A percentile compares a stretch with the other conserved stretches of the same genome.
Conservation (phyloP, 2,888 invertebrate genomes). For the Saturnia japonica region DNA sequence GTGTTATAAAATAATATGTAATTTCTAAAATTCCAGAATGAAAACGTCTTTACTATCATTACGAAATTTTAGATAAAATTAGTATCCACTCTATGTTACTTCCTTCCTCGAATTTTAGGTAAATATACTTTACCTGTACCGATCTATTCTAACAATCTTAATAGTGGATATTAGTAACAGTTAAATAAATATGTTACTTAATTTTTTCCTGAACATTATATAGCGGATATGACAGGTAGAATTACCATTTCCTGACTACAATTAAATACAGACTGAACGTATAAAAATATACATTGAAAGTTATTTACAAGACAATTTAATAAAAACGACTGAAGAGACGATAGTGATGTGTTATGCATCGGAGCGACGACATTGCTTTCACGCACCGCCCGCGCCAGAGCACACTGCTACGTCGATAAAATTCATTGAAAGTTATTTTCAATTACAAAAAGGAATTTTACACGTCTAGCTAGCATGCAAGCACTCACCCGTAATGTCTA, state of each 20-base stretch:
- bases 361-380: conserved; percentile 40
- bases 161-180: neutral
- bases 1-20: no score
- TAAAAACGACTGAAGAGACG: neutral
- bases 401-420: conserved; percentile 33
- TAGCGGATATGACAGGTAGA: no score
- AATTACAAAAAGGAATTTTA: conserved; percentile 64
- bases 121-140: no score
- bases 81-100: no score
- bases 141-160: no score
- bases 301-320: neutral
- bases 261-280: neutral
- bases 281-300: neutral
- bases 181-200: neutral
- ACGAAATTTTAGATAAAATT: no score
- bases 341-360: neutral
- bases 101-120: no score
- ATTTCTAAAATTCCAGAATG: no score
- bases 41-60: no score
- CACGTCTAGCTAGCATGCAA: conserved; percentile 57
- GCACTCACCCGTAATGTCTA: conserved; percentile 63
- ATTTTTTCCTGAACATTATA: neutral
- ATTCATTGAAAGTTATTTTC: conserved; percentile 69
- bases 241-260: neutral
- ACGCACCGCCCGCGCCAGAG: conserved; percentile 28